phyloP scores from a whole-genome alignment of 2,113 vertebrate genomes.

The Paratilapia polleni region DNA sequence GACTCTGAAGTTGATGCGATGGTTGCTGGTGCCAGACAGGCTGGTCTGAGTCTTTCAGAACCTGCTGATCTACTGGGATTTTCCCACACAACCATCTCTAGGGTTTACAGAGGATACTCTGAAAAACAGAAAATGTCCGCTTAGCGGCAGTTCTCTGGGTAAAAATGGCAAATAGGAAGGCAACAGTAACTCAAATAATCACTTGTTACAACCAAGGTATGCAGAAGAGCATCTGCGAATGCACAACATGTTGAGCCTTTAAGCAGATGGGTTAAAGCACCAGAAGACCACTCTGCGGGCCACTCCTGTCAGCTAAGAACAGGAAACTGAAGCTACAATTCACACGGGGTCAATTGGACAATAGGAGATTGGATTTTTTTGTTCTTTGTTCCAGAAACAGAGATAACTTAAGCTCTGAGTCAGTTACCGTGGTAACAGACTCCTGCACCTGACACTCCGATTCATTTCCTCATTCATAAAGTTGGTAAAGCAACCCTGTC shows the following conservation, averaged over 20 bases:
- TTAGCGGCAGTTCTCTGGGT: background rate
- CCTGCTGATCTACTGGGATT: background rate
- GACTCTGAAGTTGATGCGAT: background rate
- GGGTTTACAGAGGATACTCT: background rate
- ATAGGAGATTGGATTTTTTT: too few relatives aligned
- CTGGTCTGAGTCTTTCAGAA: background rate
- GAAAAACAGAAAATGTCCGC: background rate
- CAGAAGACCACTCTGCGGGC: background rate
- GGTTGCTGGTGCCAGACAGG: background rate
- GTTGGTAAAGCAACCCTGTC: too few relatives aligned
- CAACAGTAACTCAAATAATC: too few relatives aligned
- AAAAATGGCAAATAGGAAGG: too few relatives aligned
- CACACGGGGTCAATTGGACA: background rate
- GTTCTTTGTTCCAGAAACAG: too few relatives aligned
- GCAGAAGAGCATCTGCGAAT: too few relatives aligned
- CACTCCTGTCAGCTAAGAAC: background rate
- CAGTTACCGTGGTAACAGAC: too few relatives aligned
- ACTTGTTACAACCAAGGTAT: too few relatives aligned
- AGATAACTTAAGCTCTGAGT: too few relatives aligned
- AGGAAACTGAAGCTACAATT: background rate
- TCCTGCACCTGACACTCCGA: too few relatives aligned
- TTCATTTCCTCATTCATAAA: too few relatives aligned
- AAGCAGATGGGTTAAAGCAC: background rate
- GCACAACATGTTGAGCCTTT: background rate
- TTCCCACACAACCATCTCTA: too few relatives aligned